Base-by-base conservation (phyloP, 2,888 invertebrate genomes). In the Protula sp. region DNA sequence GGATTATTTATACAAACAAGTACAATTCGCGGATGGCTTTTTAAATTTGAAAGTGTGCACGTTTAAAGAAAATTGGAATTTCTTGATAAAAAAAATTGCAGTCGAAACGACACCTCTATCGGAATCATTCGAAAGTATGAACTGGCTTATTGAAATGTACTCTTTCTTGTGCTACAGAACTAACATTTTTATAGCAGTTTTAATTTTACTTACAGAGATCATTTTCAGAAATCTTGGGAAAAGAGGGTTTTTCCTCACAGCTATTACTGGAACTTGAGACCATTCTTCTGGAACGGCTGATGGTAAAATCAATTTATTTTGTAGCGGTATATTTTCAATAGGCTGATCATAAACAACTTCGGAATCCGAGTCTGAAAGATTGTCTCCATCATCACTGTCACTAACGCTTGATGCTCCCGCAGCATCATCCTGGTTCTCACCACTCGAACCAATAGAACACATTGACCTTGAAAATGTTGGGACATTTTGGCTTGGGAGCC, bases 221-320 rank as follows among this genome's bases (percentile, higher is more conserved):
- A 99, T 87, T 84, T 99, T 99, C 70, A 98, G 94, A 81, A 99
- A 99, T 70, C 93, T 87, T 26, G 99, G 99, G 83, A 99, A 99
- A 1, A 99, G 91, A 2, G 98, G 97, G 84, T 95, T 93, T 70
- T 94, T 87, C 74, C 86, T 89, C 66, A 98, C 91, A 0, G 97
- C 94, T 69, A 99, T 89, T 5, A 98, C 88, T 2, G 99, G 99
- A 26, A 99, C 88, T 78, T 91, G 89, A 0, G 99, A 98, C 64
- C 65, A 69, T 29, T 54, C 62, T 19, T 69, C 69, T 2, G 69
- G 69, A 1, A 69, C 67, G 3, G 65, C 68, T 58, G 67, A 59
- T 2, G 69, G 61, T 2, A 66, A 57, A 9, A 68, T 54, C 2
- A 65, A 62, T 50, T 58, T 66, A n/a, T 59, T 58, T 2, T 47